Evolutionary conservation across 2,797 vertebrate genomes (phyloP), one percentile per base, ranked within the genome.

Genomic region (Clarias laeviceps): DNA sequence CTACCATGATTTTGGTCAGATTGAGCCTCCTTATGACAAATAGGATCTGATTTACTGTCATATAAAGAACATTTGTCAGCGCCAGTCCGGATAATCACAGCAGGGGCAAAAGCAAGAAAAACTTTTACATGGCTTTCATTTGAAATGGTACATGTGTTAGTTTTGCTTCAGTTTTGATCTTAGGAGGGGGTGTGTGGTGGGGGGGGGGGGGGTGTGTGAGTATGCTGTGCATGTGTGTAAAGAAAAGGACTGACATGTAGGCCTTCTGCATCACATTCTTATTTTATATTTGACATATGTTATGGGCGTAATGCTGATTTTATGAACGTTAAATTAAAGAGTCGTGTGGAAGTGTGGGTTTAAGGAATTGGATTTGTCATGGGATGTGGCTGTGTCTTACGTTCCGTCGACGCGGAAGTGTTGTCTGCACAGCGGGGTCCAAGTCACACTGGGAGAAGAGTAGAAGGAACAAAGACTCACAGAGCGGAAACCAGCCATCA

Each of bases 61-160:
- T 54, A 77, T 56, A 68, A 83, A 83, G 61, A 87, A 87, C 82
- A 85, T 77, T 54, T 82, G 73, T 85, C 66, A 80, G 80, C n/a
- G 76, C 86, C 70, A 69, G 82, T 84, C 54, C 18, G 79, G 68
- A 85, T 89, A 82, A 88, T 70, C 86, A 56, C 78, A 72, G 65
- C 37, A 61, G 56, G 68, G 83, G 84, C 82, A 88, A 88, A 86
- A 82, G 65, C 68, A 84, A 45, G 45, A 54, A 83, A 88, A 85
- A 76, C 70, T 88, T 88, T 90, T 84, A 83, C 82, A 87, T 87
- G 78, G 50, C 88, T 88, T 89, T 85, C 40, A 77, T 85, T 89
- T 79, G 69, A 86, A 82, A 85, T 80, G 64, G 81, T 85, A 84
- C 81, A 83, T 73, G 85, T 89, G 83, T 87, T 90, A 66, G 84